Evolutionary conservation across 2,113 vertebrate species (phyloP).

Genomic region (Mirounga angustirostris): DNA sequence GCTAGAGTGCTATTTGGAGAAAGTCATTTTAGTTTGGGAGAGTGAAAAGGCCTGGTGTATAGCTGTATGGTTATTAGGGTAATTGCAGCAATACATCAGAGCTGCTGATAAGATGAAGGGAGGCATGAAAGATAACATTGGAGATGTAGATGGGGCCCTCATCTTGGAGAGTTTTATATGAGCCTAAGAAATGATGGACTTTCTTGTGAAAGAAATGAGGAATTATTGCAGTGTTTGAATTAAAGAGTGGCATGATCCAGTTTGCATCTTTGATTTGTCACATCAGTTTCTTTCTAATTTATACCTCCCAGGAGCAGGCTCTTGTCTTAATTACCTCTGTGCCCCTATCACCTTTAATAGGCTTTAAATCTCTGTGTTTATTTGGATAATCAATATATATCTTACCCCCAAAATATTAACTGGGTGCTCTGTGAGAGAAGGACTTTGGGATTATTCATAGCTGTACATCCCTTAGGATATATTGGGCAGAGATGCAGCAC

Average conservation of each 20-base stretch:
- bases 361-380: background rate
- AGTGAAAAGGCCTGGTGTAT: background rate
- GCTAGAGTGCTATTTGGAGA: background rate
- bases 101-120: background rate
- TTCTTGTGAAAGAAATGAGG: background rate
- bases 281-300: background rate
- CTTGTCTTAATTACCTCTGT: background rate
- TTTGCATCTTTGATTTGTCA: background rate
- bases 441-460: background rate
- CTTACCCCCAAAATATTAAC: background rate
- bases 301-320: background rate
- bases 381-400: background rate
- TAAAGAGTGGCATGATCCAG: background rate
- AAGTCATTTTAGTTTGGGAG: background rate
- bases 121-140: background rate
- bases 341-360: background rate
- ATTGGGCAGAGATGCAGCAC: background rate
- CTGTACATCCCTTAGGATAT: accelerated
- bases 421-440: background rate
- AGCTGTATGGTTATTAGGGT: background rate
- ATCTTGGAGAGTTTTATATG: background rate
- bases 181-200: background rate
- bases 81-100: background rate
- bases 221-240: background rate
- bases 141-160: background rate